Percentiles rank a stretch among this genome's conserved stretches.
These are phyloP conservation scores for Lampropteryx suffumata DNA, from an alignment of 2,888 invertebrate genomes.

Conservation along the genomic window DNA sequence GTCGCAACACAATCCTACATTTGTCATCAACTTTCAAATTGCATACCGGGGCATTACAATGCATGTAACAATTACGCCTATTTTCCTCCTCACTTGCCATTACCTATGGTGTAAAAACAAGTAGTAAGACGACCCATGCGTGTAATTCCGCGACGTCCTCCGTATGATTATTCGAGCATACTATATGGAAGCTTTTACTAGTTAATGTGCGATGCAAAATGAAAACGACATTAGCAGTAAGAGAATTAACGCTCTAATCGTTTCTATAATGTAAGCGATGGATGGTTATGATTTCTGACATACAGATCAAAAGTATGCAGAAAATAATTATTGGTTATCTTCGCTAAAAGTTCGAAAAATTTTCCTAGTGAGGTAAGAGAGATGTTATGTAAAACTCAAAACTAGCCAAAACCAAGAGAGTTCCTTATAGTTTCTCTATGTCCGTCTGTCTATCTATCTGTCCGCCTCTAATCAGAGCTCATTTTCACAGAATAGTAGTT, in stretches of 20 bases:
- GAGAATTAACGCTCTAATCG: slow-evolving; percentile 45
- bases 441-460: no score
- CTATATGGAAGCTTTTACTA: slow-evolving; percentile 50
- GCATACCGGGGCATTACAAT: slow-evolving; percentile 49
- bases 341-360: no score
- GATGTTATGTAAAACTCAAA: no score
- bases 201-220: slow-evolving; percentile 39
- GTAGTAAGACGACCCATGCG: slow-evolving; percentile 48
- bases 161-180: slow-evolving; percentile 55
- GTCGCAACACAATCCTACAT: slow-evolving; percentile 43
- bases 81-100: slow-evolving; percentile 53
- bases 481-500: no score
- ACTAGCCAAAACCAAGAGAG: no score
- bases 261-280: slow-evolving; percentile 40
- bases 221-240: slow-evolving; percentile 44
- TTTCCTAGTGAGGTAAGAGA: no score
- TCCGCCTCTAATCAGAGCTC: no score
- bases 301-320: slow-evolving; percentile 8
- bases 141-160: slow-evolving; percentile 53
- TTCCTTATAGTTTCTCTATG: no score
- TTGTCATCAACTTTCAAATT: slow-evolving; percentile 62
- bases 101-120: slow-evolving; percentile 58
- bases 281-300: slow-evolving; percentile 35
- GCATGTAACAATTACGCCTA: slow-evolving; percentile 56
- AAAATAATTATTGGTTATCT: neutral